phyloP scores from a whole-genome alignment of 2,888 invertebrate genomes.

The Metopia argyrocephala region DNA sequence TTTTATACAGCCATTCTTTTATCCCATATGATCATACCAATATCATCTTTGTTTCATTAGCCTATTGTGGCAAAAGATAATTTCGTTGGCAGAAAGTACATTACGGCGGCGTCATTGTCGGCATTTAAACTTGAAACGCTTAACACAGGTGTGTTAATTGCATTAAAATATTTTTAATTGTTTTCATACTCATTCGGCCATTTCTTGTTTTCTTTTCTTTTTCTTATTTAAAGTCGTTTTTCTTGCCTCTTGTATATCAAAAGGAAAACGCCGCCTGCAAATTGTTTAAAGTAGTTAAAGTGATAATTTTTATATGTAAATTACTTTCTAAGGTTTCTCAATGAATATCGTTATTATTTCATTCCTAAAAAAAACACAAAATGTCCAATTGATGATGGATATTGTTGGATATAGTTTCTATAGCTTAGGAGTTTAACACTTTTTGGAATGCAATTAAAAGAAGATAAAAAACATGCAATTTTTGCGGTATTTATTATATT shows the following conservation, averaged over 20 bases:
- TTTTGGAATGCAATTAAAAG: too few species aligned
- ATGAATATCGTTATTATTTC: background rate
- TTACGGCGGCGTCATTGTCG: background rate
- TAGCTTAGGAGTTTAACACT: too few species aligned
- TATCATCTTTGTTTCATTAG: background rate
- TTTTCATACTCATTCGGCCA: constrained; percentile 16
- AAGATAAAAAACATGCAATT: too few species aligned
- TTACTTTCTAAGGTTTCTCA: constrained; percentile 43
- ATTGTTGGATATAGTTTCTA: too few species aligned
- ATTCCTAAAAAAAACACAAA: constrained; percentile 3
- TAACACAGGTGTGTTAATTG: constrained; percentile 74
- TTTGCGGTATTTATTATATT: too few species aligned
- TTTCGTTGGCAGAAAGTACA: background rate
- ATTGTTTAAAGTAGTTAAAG: too few species aligned
- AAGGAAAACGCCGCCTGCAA: constrained; percentile 10
- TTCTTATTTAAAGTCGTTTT: background rate
- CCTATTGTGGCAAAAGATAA: constrained; percentile 36
- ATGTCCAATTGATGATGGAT: background rate
- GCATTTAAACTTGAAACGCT: constrained; percentile 35
- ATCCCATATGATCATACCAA: too few species aligned
- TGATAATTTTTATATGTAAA: background rate
- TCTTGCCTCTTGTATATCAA: constrained; percentile 7
- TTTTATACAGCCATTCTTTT: background rate
- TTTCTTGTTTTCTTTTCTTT: background rate
- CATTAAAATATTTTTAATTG: constrained; percentile 77